Conservation (phyloP, 2,888 invertebrate genomes). For the Drosophila kambysellisi region DNA sequence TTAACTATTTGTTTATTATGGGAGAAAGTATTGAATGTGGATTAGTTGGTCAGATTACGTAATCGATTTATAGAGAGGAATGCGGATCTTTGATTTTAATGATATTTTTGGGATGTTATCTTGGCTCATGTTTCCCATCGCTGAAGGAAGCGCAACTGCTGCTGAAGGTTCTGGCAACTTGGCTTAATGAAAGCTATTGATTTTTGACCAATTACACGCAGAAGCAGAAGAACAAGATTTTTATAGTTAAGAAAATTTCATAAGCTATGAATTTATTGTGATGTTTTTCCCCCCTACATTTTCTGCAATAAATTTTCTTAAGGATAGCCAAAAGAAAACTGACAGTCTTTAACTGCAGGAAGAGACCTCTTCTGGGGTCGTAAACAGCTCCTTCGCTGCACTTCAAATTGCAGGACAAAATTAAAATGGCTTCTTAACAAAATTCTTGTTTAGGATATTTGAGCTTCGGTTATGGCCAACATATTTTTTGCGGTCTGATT, state of each 20-base stretch:
- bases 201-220: background rate
- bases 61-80: background rate
- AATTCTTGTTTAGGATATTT: conserved; percentile 18
- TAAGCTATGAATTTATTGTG: background rate
- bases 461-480: conserved; percentile 1
- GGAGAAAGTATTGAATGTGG: background rate
- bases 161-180: background rate
- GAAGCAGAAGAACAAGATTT: background rate
- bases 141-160: background rate
- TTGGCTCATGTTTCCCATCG: background rate
- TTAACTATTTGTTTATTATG: background rate
- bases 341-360: too few species aligned
- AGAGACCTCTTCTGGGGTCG: background rate
- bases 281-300: too few species aligned
- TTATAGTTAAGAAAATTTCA: fast-evolving
- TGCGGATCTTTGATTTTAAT: background rate
- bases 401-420: background rate
- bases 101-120: background rate
- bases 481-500: background rate
- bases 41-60: background rate
- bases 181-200: background rate
- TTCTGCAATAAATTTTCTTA: too few species aligned
- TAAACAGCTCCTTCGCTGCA: too few species aligned
- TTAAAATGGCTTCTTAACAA: background rate
- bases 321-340: too few species aligned